Conservation (phyloP, 2,797 vertebrate species). For the Cephalopachus bancanus region DNA sequence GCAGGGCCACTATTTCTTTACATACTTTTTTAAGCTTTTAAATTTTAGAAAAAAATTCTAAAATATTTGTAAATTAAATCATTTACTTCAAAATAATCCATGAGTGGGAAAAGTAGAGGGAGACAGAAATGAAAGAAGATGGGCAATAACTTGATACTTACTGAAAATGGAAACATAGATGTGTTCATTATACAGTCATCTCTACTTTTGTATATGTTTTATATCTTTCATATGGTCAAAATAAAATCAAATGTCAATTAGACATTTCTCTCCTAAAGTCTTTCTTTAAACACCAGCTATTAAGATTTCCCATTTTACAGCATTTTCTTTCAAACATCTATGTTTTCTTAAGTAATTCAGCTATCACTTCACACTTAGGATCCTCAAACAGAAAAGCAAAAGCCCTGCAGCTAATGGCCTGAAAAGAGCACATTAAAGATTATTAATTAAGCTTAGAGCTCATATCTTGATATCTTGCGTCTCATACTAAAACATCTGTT, state of each 20-base stretch:
- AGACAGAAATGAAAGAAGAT: neutral
- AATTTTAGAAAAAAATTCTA: neutral
- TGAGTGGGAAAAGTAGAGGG: neutral
- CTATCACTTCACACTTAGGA: neutral
- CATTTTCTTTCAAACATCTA: neutral
- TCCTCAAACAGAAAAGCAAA: neutral
- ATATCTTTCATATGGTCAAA: neutral
- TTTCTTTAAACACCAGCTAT: neutral
- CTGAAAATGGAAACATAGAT: neutral
- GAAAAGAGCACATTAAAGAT: neutral
- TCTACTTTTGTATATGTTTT: neutral
- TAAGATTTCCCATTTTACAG: neutral
- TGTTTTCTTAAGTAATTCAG: neutral
- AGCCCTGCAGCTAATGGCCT: neutral
- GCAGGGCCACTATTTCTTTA: neutral
- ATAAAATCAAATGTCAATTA: neutral
- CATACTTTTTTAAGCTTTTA: neutral
- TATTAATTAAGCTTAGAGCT: neutral
- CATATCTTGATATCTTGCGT: neutral
- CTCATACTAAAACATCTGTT: neutral
- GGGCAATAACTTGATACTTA: neutral
- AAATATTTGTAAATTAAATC: slow-evolving; percentile 29
- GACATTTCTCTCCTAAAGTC: neutral
- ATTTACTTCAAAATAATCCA: slow-evolving; percentile 32
- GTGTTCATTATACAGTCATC: neutral